Base-by-base conservation (phyloP, 1,140 invertebrate genomes). In the Dreissena polymorpha region DNA sequence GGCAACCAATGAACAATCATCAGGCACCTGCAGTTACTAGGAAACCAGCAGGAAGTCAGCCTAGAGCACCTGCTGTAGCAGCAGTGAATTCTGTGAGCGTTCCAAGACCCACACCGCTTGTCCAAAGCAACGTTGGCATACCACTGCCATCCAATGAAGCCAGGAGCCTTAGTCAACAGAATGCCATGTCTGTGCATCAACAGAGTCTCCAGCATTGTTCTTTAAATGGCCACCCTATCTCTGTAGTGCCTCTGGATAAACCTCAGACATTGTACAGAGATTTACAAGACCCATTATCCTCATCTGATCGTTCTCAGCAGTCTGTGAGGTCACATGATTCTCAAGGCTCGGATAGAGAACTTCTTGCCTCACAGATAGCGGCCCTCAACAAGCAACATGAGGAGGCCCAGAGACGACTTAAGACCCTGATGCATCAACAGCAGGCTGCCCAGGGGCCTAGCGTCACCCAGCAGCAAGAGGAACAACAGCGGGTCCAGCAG, bases 371-470 rank as follows among this genome's bases (percentile, higher is more conserved):
- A 60, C 90, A 91, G 73, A 90, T 91, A 77, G 88, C 88, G 5
- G 87, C 88, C 50, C 75, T 91, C 13, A 90, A 90, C 65, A 86
- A 87, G 64, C 89, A 90, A 65, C 89, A 91, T 55, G 89, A 87
- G 53, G 89, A 90, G 60, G 90, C 90, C 25, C 88, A 90, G 73
- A 87, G 80, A 67, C 81, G 90, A 39, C 76, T 90, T 8, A 81
- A 88, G 55, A 60, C 55, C n/a, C 51, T 91, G 60, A 85, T 90
- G 73, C 70, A 71, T 39, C 83, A 83, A 49, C 88, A 88, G 65
- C 51, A 64, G 25, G 27, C 68, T 29, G 64, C 83, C 64, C 77
- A 81, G 13, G 65, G 82, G 25, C 60, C 55, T 39, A 80, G 85
- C 57, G 69, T 84, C 78, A 27, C 71, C 21, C 88, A 87, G 25